Evolutionary conservation across 2,113 vertebrate genomes (phyloP).

Genomic region (Tragelaphus buxtoni): DNA sequence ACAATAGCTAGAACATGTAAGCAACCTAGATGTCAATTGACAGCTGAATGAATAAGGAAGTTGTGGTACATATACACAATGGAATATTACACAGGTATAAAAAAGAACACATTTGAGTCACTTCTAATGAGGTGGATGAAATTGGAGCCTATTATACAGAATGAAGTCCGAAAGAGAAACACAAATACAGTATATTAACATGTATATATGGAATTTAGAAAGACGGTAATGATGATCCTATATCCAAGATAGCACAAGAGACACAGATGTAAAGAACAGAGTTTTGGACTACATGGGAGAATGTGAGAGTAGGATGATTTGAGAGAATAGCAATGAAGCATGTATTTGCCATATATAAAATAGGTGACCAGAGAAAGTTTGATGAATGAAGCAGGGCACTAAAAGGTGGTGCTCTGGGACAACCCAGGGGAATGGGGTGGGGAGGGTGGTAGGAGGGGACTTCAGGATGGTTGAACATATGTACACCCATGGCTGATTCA

Average conservation of each 20-base stretch:
- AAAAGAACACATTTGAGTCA: neutral
- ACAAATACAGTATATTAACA: neutral
- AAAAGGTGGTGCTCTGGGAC: neutral
- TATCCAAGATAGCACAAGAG: neutral
- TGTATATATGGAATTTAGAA: neutral
- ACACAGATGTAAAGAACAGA: neutral
- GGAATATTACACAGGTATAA: neutral
- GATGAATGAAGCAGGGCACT: neutral
- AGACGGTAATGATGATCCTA: rapidly evolving
- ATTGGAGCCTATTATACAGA: neutral
- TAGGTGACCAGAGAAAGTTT: neutral
- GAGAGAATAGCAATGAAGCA: neutral
- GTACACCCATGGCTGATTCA: rapidly evolving
- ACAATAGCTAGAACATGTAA: neutral
- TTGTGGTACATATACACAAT: neutral
- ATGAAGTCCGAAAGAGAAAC: neutral
- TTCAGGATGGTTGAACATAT: neutral
- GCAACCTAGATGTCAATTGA: neutral
- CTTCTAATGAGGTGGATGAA: neutral
- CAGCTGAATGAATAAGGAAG: neutral
- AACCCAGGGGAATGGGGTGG: neutral
- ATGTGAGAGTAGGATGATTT: neutral
- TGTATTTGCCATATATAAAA: neutral
- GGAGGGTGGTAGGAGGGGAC: rapidly evolving
- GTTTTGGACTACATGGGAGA: neutral